A percentile compares a stretch with the other conserved stretches of the same genome.
These are phyloP conservation scores for Apus apus DNA, from an alignment of 2,113 vertebrate species.

Conservation along the genomic window DNA sequence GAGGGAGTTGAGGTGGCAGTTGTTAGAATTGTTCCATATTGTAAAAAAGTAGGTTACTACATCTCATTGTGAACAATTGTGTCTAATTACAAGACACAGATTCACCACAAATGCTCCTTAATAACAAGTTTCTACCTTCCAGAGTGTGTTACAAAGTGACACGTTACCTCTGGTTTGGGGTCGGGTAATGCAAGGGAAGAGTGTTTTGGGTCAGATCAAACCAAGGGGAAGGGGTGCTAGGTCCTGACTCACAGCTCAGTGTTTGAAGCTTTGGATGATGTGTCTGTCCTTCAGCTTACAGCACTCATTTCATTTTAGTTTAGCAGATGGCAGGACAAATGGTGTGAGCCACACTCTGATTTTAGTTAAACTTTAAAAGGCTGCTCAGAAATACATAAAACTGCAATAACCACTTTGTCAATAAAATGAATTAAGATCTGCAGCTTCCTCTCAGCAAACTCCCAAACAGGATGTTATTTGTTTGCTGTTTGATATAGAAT, in stretches of 20 bases:
- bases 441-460: background rate
- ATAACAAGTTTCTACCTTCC: background rate
- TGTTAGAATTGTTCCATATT: background rate
- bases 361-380: background rate
- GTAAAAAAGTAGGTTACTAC: background rate
- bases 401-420: background rate
- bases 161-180: rapidly evolving
- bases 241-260: background rate
- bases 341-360: rapidly evolving
- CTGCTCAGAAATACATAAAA: background rate
- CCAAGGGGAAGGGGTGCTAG: background rate
- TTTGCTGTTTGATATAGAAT: background rate
- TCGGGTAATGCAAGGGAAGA: rapidly evolving
- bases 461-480: background rate
- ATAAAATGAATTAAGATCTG: background rate
- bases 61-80: background rate
- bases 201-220: background rate
- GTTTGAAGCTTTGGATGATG: rapidly evolving
- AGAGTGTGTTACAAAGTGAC: rapidly evolving
- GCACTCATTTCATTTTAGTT: background rate
- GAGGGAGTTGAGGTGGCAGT: background rate
- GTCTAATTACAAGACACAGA: background rate
- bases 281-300: background rate
- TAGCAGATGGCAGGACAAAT: background rate
- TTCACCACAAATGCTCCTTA: background rate